Base-by-base conservation (phyloP, 2,113 vertebrate species). In the Tragelaphus scriptus region DNA sequence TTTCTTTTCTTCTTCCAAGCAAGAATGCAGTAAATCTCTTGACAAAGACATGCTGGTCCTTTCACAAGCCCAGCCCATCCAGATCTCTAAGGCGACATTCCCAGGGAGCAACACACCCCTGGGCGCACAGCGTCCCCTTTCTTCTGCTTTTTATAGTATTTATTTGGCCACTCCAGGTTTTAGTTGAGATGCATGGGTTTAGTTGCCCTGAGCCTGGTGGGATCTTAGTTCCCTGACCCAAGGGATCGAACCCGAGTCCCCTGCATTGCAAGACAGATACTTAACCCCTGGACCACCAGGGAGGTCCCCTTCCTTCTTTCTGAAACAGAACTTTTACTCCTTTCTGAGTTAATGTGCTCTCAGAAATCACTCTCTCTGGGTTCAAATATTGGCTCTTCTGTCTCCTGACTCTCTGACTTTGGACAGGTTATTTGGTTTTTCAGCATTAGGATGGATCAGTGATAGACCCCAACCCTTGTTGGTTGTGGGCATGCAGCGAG, bases 91-190 rank as follows among this genome's bases (percentile, higher is more conserved):
- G 40, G 25, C 12, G 13, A 47, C 40, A 28, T 44, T 44, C 23
- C 75, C 40, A 47, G 40, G 75, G 40, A 15, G 40, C 75, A 77
- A 17, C 47, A 51, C 26, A 30, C 26, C 4, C 26, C 77, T 51
- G 47, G 47, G 47, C 5, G 0, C 9, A 12, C 28, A 6, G 79
- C 1, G 1, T 51, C 47, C 28, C 40, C 16, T 30, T 47, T 32
- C 53, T 91, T 28, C 36, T 44, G 44, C 71, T 77, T 75, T 14
- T 75, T 44, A 26, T 26, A 26, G 6, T 77, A 77, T 44, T 77
- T 44, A 77, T 77, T 77, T 77, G 36, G 71, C 36, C 2, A 12
- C 21, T 25, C 71, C 71, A 77, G 71, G 71, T 77, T 26, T 77
- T 77, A 77, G 68, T 71, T 71, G n/a, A 71, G n/a, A 40, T 40